Base-by-base conservation (phyloP, 1,140 invertebrate genomes). In the Tetramorium parvispinum region DNA sequence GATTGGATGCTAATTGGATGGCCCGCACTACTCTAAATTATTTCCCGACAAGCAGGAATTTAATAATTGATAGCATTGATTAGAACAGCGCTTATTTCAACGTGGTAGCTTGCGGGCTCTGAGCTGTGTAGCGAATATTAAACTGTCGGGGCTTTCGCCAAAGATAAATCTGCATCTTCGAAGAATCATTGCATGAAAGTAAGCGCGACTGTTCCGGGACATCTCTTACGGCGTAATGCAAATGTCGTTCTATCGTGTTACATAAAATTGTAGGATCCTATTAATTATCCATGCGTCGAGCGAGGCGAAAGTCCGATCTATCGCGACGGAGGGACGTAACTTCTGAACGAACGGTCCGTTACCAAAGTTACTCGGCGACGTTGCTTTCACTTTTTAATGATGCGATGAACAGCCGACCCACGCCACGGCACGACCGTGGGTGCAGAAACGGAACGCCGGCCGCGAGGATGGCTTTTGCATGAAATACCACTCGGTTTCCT, bases 371-470 rank as follows among this genome's bases (percentile, higher is more conserved):
- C 53, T 46, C 68, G 24, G 27, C 66, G 79, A 61, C 79, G 51
- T 59, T 83, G 68, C 68, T 83, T 83, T 83, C 79, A 83, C 79
- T 83, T 83, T 83, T 83, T 83, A 83, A 83, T 49, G 79, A 75
- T 46, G 79, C 68, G 79, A 83, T 18, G 79, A 83, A 73, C 37
- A n/a, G 68, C 32, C 79, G 79, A 73, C 66, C 79, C 66, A 82
- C 79, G 79, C 79, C 79, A 68, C 79, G 40, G 77, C 49, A 79
- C 66, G 79, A 21, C 24, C 32, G 68, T 83, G 68, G 68, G 68
- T 83, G 79, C 79, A 75, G 79, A 83, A 83, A 83, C 79, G 68
- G 79, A 83, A 83, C 79, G 68, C 51, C 66, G 53, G 66, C 49
- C n/a, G 32, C 46, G 66, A 37, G 68, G 79, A 49, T 75, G 70